Base-by-base conservation (phyloP, 2,888 invertebrate species). In the Operophtera brumata region DNA sequence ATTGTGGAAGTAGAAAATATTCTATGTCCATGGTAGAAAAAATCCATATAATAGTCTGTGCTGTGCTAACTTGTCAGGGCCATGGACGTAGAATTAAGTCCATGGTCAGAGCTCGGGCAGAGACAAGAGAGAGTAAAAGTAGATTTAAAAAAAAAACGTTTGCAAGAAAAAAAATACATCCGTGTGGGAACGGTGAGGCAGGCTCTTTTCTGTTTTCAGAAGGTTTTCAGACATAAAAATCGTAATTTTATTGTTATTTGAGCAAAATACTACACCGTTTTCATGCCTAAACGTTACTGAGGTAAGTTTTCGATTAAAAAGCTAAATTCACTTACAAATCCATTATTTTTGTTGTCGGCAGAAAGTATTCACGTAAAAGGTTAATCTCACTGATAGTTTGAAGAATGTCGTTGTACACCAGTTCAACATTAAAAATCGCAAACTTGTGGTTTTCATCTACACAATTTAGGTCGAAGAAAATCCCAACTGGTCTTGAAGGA, bases 111-210 rank as follows among this genome's bases (percentile, higher is more conserved):
- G n/a, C 20, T 4, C 20, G 20, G 4, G 2, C 20, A 20, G 20
- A 20, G 20, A 20, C 20, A 20, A n/a, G n/a, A n/a, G n/a, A n/a
- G n/a, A n/a, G n/a, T n/a, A n/a, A n/a, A n/a, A n/a, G n/a, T n/a
- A n/a, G n/a, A n/a, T n/a, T n/a, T n/a, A n/a, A n/a, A 20, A 20
- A 20, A 20, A 20, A 20, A 3, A 2, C 20, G 2, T 20, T 4
- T 20, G 2, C 20, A 20, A 20, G 20, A 20, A 20, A 20, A 20
- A 20, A 20, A 2, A 81, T 89, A 89, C 89, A 87, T 83, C 73
- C 78, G 85, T n/a, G n/a, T n/a, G n/a, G n/a, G n/a, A 82, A 85
- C 84, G 83, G 89, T 88, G 89, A 89, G 90, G 87, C 86, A 87
- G 89, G 84, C 86, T 84, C 83, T 86, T 90, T 89, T 89, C 89